Percentiles rank a stretch among this genome's conserved stretches.
phyloP scores from a whole-genome alignment of 2,888 invertebrate genomes.

The Minunthozetes semirufus region DNA sequence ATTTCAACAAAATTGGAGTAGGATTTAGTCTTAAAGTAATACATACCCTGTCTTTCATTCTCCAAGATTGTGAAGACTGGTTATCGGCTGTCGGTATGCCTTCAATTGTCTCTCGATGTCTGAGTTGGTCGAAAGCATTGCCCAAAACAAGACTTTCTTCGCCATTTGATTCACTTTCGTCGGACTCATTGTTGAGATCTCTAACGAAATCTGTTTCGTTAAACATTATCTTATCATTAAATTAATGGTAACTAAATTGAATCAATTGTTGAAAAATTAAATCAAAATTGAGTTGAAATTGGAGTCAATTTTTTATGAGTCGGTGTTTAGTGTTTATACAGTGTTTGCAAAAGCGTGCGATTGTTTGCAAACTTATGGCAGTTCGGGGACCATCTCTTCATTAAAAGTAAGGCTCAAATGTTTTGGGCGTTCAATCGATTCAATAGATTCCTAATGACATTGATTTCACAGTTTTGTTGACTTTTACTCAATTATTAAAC shows the following conservation, averaged over 20 bases:
- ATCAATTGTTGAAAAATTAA: neutral
- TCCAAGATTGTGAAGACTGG: conserved; percentile 35
- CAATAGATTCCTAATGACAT: too few species aligned
- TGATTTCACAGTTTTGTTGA: too few species aligned
- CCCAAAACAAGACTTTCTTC: neutral
- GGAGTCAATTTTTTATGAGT: neutral
- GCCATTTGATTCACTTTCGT: neutral
- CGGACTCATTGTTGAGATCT: neutral
- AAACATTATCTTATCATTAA: neutral
- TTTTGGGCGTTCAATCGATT: too few species aligned
- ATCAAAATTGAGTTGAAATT: neutral
- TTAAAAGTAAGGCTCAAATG: neutral
- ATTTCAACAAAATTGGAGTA: neutral
- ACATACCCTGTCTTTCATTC: conserved; percentile 60
- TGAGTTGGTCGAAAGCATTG: conserved; percentile 45
- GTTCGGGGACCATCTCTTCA: neutral
- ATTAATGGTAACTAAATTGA: neutral
- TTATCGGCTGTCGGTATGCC: conserved; percentile 39
- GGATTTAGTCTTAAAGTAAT: neutral
- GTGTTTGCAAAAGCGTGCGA: neutral
- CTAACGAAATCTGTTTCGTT: neutral
- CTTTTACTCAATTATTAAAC: neutral
- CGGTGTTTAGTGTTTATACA: neutral
- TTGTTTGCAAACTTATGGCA: conserved; percentile 25
- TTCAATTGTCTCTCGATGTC: conserved; percentile 48